Base-by-base conservation (phyloP, 2,888 invertebrate species). In the Cephus pygmeus region DNA sequence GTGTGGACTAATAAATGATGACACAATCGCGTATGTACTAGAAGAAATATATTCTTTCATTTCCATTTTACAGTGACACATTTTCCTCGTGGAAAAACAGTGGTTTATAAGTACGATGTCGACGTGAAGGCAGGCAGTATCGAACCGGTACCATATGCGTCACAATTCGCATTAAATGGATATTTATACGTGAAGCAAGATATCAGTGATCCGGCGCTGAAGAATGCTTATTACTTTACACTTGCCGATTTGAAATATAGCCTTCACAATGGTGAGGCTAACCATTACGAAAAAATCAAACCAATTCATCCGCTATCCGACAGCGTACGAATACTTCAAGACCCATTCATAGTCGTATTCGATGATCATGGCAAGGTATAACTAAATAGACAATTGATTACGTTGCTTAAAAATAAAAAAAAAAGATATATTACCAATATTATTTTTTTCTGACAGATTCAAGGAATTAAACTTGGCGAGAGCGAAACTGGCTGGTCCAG, bases 51-150 rank as follows among this genome's bases (percentile, higher is more conserved):
- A 40, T 15, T 40, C 15, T 6, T 6, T 15, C 6, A 11, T 73
- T 75, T 79, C n/a, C 11, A 77, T 69, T 31, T 79, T 69, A 11
- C 75, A 88, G 88, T 80, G 40, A 6, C 40, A 9, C 85, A 82
- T 56, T 86, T 89, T 56, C 94, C 94, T 74, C 92, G 92, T 88
- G 93, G 92, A 73, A 92, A 93, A 83, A 93, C 93, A 77, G 76
- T 90, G 33, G 83, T 90, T 73, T 92, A 92, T 85, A 86, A 90
- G 68, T 92, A 92, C 81, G 83, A 88, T 75, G 91, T 89, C n/a
- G 85, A 88, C 75, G 87, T 91, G 34, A 90, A 89, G 79, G 87
- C 90, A n/a, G 92, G 91, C 12, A 87, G 89, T 31, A 83, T 89
- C 34, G 82, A 89, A 6, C 92, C 92, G 11, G 81, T 80, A 33